These are phyloP conservation scores for Rotaria socialis DNA, from an alignment of 2,888 invertebrate species.

Conservation along the genomic window DNA sequence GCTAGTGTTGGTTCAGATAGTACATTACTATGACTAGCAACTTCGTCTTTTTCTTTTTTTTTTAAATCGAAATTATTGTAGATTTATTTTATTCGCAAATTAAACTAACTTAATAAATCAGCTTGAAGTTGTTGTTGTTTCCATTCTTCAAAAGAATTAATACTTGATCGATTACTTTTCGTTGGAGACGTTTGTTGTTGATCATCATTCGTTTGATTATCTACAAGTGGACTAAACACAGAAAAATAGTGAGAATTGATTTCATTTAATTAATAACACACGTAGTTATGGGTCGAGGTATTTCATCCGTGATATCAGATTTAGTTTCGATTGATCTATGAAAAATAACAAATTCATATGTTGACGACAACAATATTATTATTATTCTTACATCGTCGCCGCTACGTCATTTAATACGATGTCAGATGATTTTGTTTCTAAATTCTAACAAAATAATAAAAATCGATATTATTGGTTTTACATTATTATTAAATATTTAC, in stretches of 20 bases:
- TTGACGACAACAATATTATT: neutral
- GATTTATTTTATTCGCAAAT: neutral
- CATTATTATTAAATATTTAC: neutral
- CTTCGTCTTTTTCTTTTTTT: neutral
- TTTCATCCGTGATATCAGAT: neutral
- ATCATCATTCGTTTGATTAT: neutral
- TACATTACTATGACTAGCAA: neutral
- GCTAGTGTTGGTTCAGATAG: neutral
- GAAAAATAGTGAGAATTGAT: neutral
- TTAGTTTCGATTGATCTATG: neutral
- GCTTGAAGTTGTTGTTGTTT: conserved; percentile 41
- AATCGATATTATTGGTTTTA: neutral
- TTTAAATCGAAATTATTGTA: neutral
- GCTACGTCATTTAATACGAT: too few species aligned
- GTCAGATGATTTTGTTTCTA: neutral
- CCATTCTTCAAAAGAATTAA: conserved; percentile 47
- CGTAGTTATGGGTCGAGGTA: neutral
- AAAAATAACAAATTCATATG: neutral
- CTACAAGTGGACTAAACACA: neutral
- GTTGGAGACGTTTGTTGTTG: neutral
- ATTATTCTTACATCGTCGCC: neutral
- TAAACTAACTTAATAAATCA: neutral
- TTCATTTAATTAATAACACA: neutral
- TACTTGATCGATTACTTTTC: conserved; percentile 37
- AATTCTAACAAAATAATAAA: neutral